These are phyloP conservation scores for Parambassis ranga DNA, from an alignment of 2,797 vertebrate genomes.

Conservation along the genomic window DNA sequence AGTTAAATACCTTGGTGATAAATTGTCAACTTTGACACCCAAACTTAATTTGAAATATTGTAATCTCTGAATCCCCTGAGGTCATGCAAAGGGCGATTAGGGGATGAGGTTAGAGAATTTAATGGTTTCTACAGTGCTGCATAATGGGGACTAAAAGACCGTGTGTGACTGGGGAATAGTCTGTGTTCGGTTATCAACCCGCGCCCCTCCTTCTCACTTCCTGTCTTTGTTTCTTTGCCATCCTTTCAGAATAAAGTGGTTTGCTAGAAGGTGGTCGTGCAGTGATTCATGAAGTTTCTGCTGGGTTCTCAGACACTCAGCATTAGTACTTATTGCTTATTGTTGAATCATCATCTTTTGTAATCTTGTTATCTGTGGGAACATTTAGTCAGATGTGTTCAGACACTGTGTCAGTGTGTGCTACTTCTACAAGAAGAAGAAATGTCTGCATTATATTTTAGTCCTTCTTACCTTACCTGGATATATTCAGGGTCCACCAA, in stretches of 20 bases:
- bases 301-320: neutral
- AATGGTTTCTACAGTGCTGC: slow-evolving; percentile 44
- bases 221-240: slow-evolving; percentile 29
- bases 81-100: slow-evolving; percentile 9
- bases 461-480: neutral
- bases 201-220: neutral
- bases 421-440: no score
- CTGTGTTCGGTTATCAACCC: slow-evolving; percentile 60
- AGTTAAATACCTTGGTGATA: slow-evolving; percentile 6
- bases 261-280: slow-evolving; percentile 30
- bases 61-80: slow-evolving; percentile 3
- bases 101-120: slow-evolving; percentile 18
- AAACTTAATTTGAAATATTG: slow-evolving; percentile 9
- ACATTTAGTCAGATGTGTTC: neutral
- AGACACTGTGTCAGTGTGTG: neutral
- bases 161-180: slow-evolving; percentile 41
- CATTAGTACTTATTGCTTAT: no score
- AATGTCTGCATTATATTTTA: neutral
- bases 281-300: slow-evolving; percentile 33
- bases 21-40: slow-evolving; percentile 6
- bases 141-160: slow-evolving; percentile 46
- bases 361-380: neutral
- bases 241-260: slow-evolving; percentile 20
- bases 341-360: slow-evolving; percentile 11
- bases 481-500: no score